Conservation (phyloP, 2,888 invertebrate genomes). For the Serripes groenlandicus region DNA sequence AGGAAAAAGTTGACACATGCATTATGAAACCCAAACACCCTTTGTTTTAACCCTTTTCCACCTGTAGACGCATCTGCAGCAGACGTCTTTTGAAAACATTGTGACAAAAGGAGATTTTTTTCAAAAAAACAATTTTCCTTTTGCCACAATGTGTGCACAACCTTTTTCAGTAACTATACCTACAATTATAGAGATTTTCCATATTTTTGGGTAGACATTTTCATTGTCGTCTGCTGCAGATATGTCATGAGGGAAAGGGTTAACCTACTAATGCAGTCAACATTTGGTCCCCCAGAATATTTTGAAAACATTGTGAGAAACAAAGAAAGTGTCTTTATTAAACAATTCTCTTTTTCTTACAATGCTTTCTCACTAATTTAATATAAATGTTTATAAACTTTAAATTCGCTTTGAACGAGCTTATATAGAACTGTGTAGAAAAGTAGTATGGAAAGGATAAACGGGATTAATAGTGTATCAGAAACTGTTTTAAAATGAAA, state of each 20-base stretch:
- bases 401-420: no score
- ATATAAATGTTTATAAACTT: no score
- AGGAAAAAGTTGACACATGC: constrained; percentile 26
- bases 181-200: neutral
- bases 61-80: neutral
- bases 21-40: neutral
- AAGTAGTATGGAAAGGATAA: no score
- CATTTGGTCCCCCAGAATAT: neutral
- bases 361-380: no score
- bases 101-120: neutral
- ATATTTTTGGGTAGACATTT: neutral
- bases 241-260: neutral
- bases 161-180: neutral
- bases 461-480: no score
- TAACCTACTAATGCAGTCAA: neutral
- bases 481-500: no score
- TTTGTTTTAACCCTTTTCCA: neutral
- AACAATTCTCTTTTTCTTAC: no score
- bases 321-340: no score
- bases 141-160: neutral
- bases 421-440: no score
- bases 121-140: neutral
- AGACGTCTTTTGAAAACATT: neutral
- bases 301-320: no score
- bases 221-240: neutral